Percentiles rank a stretch among this genome's conserved stretches.
Conservation (phyloP, 2,113 vertebrate species). For the Gnathonemus longibarbis region DNA sequence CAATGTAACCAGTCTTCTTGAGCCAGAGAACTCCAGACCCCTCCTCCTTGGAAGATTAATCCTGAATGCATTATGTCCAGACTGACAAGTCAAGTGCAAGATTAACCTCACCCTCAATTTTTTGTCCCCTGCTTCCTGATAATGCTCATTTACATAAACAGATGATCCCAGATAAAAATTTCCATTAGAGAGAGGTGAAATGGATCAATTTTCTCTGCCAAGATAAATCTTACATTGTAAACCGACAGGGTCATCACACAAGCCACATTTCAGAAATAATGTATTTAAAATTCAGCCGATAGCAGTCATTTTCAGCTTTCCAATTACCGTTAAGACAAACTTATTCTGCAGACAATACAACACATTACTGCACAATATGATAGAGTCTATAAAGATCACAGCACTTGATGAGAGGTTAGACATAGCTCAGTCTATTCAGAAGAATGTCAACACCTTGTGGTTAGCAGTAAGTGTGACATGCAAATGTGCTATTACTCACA, state of each 20-base stretch:
- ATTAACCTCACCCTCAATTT: slow-evolving; percentile 85
- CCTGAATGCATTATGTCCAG: slow-evolving; percentile 61
- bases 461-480: slow-evolving; percentile 71
- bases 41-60: slow-evolving; percentile 36
- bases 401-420: slow-evolving; percentile 99
- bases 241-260: slow-evolving; percentile 97
- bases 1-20: background rate
- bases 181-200: slow-evolving; percentile 99
- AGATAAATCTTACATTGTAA: slow-evolving; percentile 99
- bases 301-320: slow-evolving; percentile 97
- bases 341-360: slow-evolving; percentile 99
- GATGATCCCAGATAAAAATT: slow-evolving; percentile 99
- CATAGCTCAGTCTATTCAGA: slow-evolving; percentile 98
- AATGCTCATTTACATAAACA: slow-evolving; percentile 99
- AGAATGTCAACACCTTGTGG: slow-evolving; percentile 82
- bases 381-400: slow-evolving; percentile 99
- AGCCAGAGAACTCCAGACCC: background rate
- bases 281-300: slow-evolving; percentile 91
- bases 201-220: slow-evolving; percentile 99
- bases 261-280: slow-evolving; percentile 98
- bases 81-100: slow-evolving; percentile 81
- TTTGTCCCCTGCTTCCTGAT: slow-evolving; percentile 71
- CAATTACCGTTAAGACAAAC: slow-evolving; percentile 99
- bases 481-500: slow-evolving; percentile 68
- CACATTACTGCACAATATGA: slow-evolving; percentile 99